Conservation (phyloP, 1,140 invertebrate species). For the Diorhabda carinulata region DNA sequence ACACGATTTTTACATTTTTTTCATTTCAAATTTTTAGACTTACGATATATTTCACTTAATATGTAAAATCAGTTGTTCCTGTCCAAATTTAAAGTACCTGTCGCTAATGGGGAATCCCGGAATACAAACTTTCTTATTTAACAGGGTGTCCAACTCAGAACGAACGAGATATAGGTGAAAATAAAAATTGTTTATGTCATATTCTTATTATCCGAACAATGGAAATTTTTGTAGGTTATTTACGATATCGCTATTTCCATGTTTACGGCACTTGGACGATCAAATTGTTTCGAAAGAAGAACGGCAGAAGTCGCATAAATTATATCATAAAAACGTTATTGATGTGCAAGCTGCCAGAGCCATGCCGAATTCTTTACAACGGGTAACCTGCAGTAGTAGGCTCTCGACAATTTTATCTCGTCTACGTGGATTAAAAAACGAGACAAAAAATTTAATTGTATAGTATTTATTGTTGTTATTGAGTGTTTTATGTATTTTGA, state of each 20-base stretch:
- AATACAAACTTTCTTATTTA: slow-evolving; percentile 63
- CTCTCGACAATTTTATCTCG: slow-evolving; percentile 26
- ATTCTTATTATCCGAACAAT: neutral
- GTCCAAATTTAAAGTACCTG: slow-evolving; percentile 64
- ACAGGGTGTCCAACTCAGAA: slow-evolving; percentile 69
- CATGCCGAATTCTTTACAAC: slow-evolving; percentile 31
- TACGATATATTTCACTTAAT: slow-evolving; percentile 67
- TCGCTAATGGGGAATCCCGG: slow-evolving; percentile 76
- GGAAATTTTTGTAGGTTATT: slow-evolving; percentile 56
- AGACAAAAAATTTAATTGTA: slow-evolving; percentile 2
- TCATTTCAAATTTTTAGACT: slow-evolving; percentile 45
- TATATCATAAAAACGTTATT: slow-evolving; percentile 58
- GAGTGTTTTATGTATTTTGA: neutral
- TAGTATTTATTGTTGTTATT: slow-evolving; percentile 4
- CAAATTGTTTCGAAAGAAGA: slow-evolving; percentile 59
- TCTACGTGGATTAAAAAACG: slow-evolving; percentile 11
- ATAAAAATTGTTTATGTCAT: neutral
- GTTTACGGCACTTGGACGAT: slow-evolving; percentile 63
- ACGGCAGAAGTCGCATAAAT: slow-evolving; percentile 54
- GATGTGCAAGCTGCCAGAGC: slow-evolving; percentile 40
- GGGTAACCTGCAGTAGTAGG: slow-evolving; percentile 23
- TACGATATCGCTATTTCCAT: slow-evolving; percentile 64
- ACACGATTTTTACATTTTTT: too few species aligned
- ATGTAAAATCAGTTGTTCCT: slow-evolving; percentile 59
- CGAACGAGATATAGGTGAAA: slow-evolving; percentile 74